phyloP scores from a whole-genome alignment of 2,797 vertebrate genomes.

The Halcyon chelicuti region DNA sequence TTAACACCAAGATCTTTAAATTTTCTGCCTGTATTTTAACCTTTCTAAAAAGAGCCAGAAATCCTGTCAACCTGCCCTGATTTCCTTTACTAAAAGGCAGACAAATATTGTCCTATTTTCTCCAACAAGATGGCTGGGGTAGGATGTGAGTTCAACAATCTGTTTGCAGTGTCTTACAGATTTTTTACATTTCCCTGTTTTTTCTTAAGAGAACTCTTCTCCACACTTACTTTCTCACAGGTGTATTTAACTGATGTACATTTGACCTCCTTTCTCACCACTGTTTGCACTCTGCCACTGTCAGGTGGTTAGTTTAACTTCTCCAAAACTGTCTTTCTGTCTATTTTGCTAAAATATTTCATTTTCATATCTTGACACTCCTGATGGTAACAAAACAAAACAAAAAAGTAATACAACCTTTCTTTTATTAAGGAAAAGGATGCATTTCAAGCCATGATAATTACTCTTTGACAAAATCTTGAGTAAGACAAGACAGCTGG shows the following conservation, averaged over 20 bases:
- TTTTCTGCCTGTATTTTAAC: not conserved
- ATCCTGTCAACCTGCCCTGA: not conserved
- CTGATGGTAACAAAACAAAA: not conserved
- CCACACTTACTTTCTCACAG: not conserved
- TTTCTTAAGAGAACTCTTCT: not conserved
- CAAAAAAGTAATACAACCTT: not conserved
- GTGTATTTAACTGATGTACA: not conserved
- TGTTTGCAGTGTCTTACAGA: not conserved
- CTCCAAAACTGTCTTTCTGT: slow-evolving; percentile 36
- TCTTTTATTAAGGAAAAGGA: not conserved
- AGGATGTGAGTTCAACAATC: not conserved
- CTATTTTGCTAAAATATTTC: not conserved
- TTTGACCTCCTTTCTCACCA: slow-evolving; percentile 34
- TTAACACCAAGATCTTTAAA: not conserved
- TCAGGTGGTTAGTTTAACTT: slow-evolving; percentile 31
- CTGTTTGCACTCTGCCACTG: not conserved
- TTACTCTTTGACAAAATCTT: not conserved
- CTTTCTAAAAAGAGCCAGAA: not conserved
- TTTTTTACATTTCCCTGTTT: not conserved
- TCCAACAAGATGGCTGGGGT: not conserved
- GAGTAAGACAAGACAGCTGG: not conserved
- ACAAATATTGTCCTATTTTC: not conserved
- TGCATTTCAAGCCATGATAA: not conserved
- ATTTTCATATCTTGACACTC: slow-evolving; percentile 20
- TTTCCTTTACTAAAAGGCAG: not conserved